Conservation (phyloP, 2,113 vertebrate species). For the Talpa occidentalis region DNA sequence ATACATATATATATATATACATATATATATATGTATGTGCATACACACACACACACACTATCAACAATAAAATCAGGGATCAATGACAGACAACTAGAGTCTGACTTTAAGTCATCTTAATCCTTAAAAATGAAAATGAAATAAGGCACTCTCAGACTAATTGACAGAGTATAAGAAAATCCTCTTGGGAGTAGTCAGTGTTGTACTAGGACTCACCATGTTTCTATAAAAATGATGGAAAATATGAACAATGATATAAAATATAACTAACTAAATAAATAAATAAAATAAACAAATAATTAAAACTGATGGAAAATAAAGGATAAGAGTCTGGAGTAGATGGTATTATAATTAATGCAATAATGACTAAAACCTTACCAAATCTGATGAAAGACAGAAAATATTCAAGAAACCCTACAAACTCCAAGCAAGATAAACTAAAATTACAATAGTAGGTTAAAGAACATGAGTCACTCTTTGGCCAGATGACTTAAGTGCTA, state of each 20-base stretch:
- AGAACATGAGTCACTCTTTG: background rate
- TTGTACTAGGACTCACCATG: background rate
- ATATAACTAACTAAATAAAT: too few species aligned
- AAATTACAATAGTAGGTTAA: background rate
- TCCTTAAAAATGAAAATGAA: background rate
- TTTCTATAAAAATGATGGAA: background rate
- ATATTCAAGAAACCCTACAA: background rate
- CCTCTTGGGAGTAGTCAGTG: background rate
- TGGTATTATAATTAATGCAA: background rate
- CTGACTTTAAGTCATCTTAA: background rate
- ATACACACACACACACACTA: too few species aligned
- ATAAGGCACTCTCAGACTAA: background rate
- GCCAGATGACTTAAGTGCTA: background rate
- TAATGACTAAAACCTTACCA: background rate
- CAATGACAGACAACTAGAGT: background rate
- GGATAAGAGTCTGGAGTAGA: background rate
- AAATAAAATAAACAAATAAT: too few species aligned
- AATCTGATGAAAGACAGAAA: background rate
- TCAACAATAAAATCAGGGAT: background rate
- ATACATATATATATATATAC: too few species aligned
- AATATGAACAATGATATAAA: too few species aligned
- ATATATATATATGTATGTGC: too few species aligned
- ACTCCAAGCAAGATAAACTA: background rate
- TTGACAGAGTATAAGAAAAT: background rate
- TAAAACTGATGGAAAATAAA: too few species aligned